These are phyloP conservation scores for Aix galericulata DNA, from an alignment of 2,113 vertebrate genomes.

Conservation along the genomic window DNA sequence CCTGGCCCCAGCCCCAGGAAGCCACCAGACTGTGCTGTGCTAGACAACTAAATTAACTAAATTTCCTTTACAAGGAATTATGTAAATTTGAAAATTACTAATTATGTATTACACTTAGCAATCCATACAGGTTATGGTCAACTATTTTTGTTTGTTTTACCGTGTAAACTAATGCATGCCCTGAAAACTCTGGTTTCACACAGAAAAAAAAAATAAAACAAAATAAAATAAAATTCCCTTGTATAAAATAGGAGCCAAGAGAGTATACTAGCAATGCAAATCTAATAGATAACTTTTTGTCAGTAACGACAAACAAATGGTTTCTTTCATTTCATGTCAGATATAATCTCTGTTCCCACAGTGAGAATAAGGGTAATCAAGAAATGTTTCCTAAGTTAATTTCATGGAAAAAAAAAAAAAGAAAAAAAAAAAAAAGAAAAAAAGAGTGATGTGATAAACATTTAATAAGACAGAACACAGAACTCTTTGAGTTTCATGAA, in stretches of 20 bases:
- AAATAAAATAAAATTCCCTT: neutral
- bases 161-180: neutral
- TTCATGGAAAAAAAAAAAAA: neutral
- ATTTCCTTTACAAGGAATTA: neutral
- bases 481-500: slow-evolving; percentile 39
- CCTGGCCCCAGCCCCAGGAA: neutral
- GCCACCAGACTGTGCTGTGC: accelerated
- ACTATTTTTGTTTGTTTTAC: neutral
- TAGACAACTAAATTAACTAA: accelerated
- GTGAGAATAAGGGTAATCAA: slow-evolving; percentile 27
- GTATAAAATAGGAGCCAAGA: neutral
- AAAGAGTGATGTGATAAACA: slow-evolving; percentile 21
- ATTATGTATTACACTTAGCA: neutral
- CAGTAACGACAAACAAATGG: slow-evolving; percentile 16
- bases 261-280: neutral
- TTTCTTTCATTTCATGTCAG: slow-evolving; percentile 46
- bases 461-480: slow-evolving; percentile 52
- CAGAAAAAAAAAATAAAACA: neutral
- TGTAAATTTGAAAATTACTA: neutral
- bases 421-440: neutral
- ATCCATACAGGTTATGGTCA: neutral
- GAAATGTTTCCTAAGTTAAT: slow-evolving; percentile 40
- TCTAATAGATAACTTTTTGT: neutral
- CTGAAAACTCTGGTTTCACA: neutral
- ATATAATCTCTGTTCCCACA: slow-evolving; percentile 45